phyloP scores from a whole-genome alignment of 2,888 invertebrate species.

The Margaritifera margaritifera region DNA sequence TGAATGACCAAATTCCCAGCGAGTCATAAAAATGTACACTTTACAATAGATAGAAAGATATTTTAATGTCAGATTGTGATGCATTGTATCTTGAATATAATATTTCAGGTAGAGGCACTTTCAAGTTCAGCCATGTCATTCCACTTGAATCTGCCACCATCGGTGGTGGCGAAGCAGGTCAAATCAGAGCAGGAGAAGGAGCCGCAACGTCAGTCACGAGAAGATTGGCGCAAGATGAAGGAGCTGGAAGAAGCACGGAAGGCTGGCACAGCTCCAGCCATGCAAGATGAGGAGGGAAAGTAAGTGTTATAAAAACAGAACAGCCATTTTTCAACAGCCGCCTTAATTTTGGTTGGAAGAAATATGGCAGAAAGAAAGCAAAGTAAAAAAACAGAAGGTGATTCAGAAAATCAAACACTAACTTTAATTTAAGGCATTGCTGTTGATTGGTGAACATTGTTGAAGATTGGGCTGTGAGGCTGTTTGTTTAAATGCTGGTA shows the following conservation, averaged over 20 bases:
- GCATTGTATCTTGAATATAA: too few species aligned
- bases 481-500: too few species aligned
- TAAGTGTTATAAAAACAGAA: slow-evolving; percentile 54
- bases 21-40: too few species aligned
- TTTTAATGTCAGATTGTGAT: too few species aligned
- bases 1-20: too few species aligned
- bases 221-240: slow-evolving; percentile 97
- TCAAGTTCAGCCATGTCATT: slow-evolving; percentile 63
- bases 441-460: too few species aligned
- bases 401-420: too few species aligned
- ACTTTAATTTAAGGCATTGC: too few species aligned
- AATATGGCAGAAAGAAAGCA: not conserved
- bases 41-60: too few species aligned
- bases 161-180: slow-evolving; percentile 67
- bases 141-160: slow-evolving; percentile 69
- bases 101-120: not conserved
- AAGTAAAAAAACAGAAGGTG: too few species aligned
- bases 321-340: not conserved
- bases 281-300: slow-evolving; percentile 85
- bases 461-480: too few species aligned
- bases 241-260: slow-evolving; percentile 97
- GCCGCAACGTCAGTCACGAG: slow-evolving; percentile 76
- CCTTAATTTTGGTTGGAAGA: not conserved
- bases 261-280: slow-evolving; percentile 94
- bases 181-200: slow-evolving; percentile 58